Percentiles rank a stretch among this genome's conserved stretches.
phyloP scores from a whole-genome alignment of 2,888 invertebrate genomes.

The Tiphia femorata region DNA sequence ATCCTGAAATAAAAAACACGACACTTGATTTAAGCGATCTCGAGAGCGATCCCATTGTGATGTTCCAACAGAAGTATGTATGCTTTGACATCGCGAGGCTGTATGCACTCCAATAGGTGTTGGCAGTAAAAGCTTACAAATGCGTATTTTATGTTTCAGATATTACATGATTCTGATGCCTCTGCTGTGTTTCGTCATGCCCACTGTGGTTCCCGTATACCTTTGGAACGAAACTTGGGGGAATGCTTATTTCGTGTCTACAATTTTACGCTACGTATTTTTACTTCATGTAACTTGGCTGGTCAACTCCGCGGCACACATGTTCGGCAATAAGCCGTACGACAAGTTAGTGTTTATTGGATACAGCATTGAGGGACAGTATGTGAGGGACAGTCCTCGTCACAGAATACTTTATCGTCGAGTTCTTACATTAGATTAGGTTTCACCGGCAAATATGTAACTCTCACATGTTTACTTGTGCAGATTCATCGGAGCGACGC shows the following conservation, averaged over 20 bases:
- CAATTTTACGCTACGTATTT: constrained; percentile 79
- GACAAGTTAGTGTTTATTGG: constrained; percentile 75
- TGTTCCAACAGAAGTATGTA: constrained; percentile 85
- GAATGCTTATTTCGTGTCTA: constrained; percentile 77
- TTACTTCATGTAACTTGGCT: constrained; percentile 90
- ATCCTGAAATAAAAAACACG: constrained; percentile 87
- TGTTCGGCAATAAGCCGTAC: constrained; percentile 81
- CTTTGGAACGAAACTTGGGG: constrained; percentile 79
- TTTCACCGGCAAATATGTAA: neutral
- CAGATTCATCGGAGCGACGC: constrained; percentile 83
- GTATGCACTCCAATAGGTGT: too few relatives aligned
- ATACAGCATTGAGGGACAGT: too few relatives aligned
- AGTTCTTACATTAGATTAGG: too few relatives aligned
- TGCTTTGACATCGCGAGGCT: too few relatives aligned
- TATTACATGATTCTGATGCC: constrained; percentile 78
- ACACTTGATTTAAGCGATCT: constrained; percentile 89
- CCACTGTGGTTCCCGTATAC: constrained; percentile 78
- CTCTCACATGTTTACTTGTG: constrained; percentile 17
- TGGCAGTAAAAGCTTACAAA: too few relatives aligned
- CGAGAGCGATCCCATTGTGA: constrained; percentile 83
- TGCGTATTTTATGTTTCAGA: constrained; percentile 69
- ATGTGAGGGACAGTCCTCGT: too few relatives aligned
- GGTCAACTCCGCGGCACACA: constrained; percentile 90
- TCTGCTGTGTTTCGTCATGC: constrained; percentile 79
- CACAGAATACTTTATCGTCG: too few relatives aligned